Percentiles rank a stretch among this genome's conserved stretches.
phyloP scores from a whole-genome alignment of 2,797 vertebrate species.

The Synaphobranchus kaupii region DNA sequence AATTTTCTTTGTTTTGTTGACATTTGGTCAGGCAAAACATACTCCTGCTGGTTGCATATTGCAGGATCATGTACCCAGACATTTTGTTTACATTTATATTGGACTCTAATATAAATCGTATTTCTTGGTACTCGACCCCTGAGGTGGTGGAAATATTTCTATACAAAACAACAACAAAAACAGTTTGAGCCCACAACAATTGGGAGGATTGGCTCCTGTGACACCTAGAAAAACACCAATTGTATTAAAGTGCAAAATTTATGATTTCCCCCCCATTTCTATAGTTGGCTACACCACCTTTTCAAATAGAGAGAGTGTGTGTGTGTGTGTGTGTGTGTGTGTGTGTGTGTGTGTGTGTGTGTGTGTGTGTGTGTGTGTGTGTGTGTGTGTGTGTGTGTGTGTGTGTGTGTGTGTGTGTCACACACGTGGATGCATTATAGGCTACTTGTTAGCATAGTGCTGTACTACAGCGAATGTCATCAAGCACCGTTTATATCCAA shows the following conservation, averaged over 20 bases:
- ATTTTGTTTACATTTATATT: conserved; percentile 6
- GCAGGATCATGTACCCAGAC: not conserved
- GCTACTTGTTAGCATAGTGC: not conserved
- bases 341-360: not conserved
- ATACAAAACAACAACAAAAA: not conserved
- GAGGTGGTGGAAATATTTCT: not conserved
- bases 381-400: no score
- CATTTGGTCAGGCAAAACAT: not conserved
- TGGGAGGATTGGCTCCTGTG: not conserved
- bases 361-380: not conserved
- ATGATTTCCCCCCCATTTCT: not conserved
- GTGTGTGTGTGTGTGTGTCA: not conserved
- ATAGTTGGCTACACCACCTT: no score
- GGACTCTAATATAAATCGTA: not conserved
- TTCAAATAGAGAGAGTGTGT: no score
- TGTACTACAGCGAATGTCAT: not conserved
- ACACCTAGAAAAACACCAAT: not conserved
- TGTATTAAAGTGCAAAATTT: not conserved
- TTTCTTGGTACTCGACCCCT: not conserved
- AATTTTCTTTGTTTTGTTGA: not conserved
- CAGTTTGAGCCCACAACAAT: not conserved
- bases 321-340: not conserved
- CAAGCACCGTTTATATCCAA: not conserved
- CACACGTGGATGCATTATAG: not conserved
- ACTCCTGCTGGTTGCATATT: not conserved